Base-by-base conservation (phyloP, 2,797 vertebrate species). In the Pogonophryne albipinna region DNA sequence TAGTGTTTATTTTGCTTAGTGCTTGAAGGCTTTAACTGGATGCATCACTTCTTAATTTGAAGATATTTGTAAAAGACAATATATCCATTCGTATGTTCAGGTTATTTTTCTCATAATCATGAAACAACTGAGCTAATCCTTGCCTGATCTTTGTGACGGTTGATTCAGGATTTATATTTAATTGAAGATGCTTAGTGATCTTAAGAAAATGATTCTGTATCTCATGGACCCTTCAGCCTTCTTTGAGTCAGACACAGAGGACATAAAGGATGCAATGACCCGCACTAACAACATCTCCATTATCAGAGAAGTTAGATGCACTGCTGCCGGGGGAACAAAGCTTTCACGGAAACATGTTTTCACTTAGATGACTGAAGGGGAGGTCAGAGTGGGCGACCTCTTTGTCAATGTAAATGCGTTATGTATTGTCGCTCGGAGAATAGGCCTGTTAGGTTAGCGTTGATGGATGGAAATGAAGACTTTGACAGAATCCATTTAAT, bases 401-500 rank as follows among this genome's bases (percentile, higher is more conserved):
- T 71, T 42, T 47, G 0, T 38, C 4, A 59, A 52, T 61, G 6
- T 23, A 19, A 62, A 75, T 53, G 3, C 15, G 14, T 47, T 57
- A 8, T 59, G 50, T 53, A 41, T 41, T n/a, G 41, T 51, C 47
- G 47, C 41, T 49, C 2, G 11, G 56, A 66, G 59, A 58, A 70
- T 5, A 45, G 14, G 16, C 3, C 17, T 19, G 27, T 66, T 41
- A 60, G n/a, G 16, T 65, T 44, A n/a, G 51, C 53, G 19, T 42
- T 61, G 23, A 60, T 45, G 57, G 45, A 12, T 41, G 58, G 57
- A 77, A 74, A 87, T 31, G 16, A 47, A 31, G 58, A 62, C 74
- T 63, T 83, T 79, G 78, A 66, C 56, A 27, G 46, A 7, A 17
- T 61, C 17, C 16, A 19, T 53, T n/a, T 34, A 3, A 79, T 85